phyloP scores from a whole-genome alignment of 2,797 vertebrate species.

The Acanthis flammea region DNA sequence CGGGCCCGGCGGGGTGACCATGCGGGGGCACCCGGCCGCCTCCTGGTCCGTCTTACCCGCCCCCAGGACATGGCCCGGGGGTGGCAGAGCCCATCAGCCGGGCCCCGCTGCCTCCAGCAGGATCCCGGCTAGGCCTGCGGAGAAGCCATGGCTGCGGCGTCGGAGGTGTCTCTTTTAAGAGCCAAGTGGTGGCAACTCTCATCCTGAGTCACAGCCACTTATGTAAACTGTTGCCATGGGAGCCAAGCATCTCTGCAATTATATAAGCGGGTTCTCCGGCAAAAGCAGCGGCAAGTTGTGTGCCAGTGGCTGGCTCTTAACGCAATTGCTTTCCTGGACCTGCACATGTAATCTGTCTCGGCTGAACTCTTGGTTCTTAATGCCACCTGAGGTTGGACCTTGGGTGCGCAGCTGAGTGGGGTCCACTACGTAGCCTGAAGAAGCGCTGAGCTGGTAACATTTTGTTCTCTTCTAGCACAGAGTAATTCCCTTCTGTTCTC shows the following conservation, averaged over 20 bases:
- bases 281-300: not conserved
- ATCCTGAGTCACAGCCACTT: conserved; percentile 41
- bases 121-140: not conserved
- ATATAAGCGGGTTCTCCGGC: not conserved
- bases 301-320: not conserved
- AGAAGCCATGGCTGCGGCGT: not conserved
- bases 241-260: conserved; percentile 23
- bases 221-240: conserved; percentile 68
- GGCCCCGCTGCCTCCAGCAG: too few species aligned
- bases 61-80: not conserved
- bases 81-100: rapidly evolving
- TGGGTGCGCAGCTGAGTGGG: rapidly evolving
- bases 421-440: rapidly evolving
- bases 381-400: not conserved
- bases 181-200: not conserved
- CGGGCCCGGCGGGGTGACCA: not conserved
- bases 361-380: not conserved
- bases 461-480: not conserved
- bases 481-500: not conserved
- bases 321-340: not conserved
- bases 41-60: not conserved
- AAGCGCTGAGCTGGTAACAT: not conserved
- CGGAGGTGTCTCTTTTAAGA: not conserved
- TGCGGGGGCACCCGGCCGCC: not conserved
- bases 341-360: rapidly evolving